These are phyloP conservation scores for Lophotis ruficrista DNA, from an alignment of 2,113 vertebrate genomes.

Conservation along the genomic window DNA sequence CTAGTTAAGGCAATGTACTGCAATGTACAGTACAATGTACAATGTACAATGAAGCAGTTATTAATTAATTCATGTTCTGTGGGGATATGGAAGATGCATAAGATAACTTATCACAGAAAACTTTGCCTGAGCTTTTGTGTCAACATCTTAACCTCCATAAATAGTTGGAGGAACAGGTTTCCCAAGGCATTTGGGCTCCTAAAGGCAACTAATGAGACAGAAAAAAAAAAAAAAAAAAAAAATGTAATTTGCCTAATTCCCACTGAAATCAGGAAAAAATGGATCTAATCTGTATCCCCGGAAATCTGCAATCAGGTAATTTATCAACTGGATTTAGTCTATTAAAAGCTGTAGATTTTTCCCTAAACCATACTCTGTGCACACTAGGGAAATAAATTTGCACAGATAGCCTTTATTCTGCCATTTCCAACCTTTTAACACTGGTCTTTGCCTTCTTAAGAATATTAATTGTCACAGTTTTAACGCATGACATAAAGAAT, in stretches of 20 bases:
- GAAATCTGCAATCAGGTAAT: background rate
- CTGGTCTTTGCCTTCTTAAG: background rate
- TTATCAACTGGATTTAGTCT: background rate
- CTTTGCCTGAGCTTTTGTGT: background rate
- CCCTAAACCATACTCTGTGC: background rate
- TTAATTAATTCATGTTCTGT: background rate
- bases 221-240: fast-evolving
- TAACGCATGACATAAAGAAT: background rate
- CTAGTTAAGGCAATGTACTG: background rate
- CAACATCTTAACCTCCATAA: background rate
- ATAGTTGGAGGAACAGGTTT: background rate
- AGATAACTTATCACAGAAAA: background rate
- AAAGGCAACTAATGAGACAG: background rate
- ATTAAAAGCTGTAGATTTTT: background rate
- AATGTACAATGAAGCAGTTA: background rate
- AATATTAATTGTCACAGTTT: background rate
- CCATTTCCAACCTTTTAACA: background rate
- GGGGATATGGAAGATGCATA: background rate
- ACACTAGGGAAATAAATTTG: background rate
- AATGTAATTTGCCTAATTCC: background rate
- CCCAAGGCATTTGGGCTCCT: background rate
- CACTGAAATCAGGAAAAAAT: background rate
- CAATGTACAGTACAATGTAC: too few relatives aligned
- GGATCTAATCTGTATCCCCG: background rate
- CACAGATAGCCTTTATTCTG: background rate